These are phyloP conservation scores for Gallinago nigripennis DNA, from an alignment of 2,797 vertebrate species.

Conservation along the genomic window DNA sequence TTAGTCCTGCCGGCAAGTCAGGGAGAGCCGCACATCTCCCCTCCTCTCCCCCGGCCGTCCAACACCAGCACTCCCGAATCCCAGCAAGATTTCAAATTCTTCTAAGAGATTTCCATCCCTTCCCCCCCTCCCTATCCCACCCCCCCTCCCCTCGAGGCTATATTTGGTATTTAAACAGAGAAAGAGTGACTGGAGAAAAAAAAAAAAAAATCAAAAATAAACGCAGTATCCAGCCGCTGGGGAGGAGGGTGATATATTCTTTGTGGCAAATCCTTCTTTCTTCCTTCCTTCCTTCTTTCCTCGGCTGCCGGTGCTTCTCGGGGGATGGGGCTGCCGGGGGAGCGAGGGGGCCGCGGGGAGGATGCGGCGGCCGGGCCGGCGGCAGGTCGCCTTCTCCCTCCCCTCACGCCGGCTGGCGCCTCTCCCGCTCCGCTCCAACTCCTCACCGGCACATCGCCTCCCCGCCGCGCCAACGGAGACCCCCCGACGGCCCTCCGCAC, in stretches of 20 bases:
- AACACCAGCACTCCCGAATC: background rate
- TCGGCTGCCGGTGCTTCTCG: background rate
- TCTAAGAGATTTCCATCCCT: slow-evolving; percentile 27
- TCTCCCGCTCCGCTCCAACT: background rate
- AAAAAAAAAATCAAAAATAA: background rate
- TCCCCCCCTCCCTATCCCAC: background rate
- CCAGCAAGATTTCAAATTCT: background rate
- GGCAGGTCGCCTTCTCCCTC: background rate
- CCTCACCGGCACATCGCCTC: slow-evolving; percentile 12
- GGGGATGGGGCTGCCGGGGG: background rate
- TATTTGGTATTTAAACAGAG: slow-evolving; percentile 61
- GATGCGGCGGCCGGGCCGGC: background rate
- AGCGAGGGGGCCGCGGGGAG: background rate
- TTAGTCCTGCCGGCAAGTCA: background rate
- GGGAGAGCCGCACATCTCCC: background rate
- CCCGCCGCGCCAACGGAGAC: background rate
- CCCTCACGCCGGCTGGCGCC: background rate
- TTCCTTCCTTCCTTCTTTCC: background rate
- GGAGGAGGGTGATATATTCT: slow-evolving; percentile 12
- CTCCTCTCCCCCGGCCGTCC: background rate
- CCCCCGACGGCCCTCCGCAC: background rate
- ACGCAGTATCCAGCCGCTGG: slow-evolving; percentile 18
- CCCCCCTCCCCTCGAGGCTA: background rate
- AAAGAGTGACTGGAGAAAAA: background rate
- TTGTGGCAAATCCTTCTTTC: slow-evolving; percentile 27